These are phyloP conservation scores for Drosophila tsacasi DNA, from an alignment of 1,140 invertebrate genomes.

Conservation along the genomic window DNA sequence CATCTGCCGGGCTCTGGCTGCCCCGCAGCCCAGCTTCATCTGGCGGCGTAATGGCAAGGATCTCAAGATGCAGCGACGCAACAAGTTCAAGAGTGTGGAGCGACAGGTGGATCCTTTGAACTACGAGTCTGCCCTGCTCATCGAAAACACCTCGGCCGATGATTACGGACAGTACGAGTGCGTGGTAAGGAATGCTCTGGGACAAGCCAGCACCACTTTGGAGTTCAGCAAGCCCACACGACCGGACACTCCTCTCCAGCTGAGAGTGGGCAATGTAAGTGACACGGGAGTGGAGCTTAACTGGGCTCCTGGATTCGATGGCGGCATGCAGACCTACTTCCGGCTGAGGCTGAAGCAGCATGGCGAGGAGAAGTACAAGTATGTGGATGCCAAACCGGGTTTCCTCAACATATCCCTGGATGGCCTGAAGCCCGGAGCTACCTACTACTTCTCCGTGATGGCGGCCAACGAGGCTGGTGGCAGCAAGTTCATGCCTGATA, in stretches of 20 bases:
- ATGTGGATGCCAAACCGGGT: constrained; percentile 92
- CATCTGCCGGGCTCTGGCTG: constrained; percentile 92
- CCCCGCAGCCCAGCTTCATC: constrained; percentile 92
- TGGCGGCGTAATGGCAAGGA: constrained; percentile 90
- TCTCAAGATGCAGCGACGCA: constrained; percentile 72
- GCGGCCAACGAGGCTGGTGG: constrained; percentile 94
- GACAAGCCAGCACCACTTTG: constrained; percentile 91
- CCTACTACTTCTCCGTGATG: constrained; percentile 95
- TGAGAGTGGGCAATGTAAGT: constrained; percentile 93
- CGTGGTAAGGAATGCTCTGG: constrained; percentile 94
- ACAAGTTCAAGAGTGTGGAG: constrained; percentile 70
- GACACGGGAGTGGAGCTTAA: constrained; percentile 92
- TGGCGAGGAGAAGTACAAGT: constrained; percentile 88
- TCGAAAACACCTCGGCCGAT: constrained; percentile 91
- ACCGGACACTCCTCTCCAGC: constrained; percentile 92
- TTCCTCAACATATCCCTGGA: constrained; percentile 88
- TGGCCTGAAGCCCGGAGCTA: constrained; percentile 91
- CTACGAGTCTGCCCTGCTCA: constrained; percentile 91
- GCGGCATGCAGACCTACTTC: constrained; percentile 93
- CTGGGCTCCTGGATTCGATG: constrained; percentile 97
- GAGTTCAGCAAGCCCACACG: constrained; percentile 93
- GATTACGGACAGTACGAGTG: constrained; percentile 97
- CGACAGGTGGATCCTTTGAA: constrained; percentile 86
- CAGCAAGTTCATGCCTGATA: constrained; percentile 92
- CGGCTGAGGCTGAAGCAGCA: constrained; percentile 89